phyloP scores from a whole-genome alignment of 2,113 vertebrate genomes.

The human (Homo sapiens) region DNA sequence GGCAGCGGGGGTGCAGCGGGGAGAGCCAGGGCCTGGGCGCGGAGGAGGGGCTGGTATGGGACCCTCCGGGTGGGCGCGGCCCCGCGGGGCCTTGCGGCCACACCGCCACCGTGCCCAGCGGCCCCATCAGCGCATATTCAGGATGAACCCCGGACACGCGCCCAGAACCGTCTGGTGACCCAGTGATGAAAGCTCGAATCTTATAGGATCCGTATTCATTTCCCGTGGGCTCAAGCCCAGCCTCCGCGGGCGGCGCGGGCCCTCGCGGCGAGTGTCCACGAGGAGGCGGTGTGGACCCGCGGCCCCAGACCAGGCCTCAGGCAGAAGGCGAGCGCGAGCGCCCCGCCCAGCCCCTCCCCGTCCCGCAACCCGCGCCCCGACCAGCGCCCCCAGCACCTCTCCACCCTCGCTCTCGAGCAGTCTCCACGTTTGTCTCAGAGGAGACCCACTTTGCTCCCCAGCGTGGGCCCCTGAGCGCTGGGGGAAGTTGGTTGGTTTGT shows the following conservation, averaged over 20 bases:
- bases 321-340: fast-evolving
- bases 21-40: neutral
- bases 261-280: neutral
- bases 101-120: neutral
- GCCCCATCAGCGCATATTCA: neutral
- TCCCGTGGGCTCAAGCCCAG: too few species aligned
- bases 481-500: neutral
- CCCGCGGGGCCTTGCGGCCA: neutral
- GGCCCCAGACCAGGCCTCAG: neutral
- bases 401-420: too few species aligned
- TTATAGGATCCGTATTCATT: neutral
- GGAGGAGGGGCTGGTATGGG: too few species aligned
- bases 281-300: neutral
- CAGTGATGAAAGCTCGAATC: neutral
- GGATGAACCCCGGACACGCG: neutral
- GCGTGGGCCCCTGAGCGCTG: fast-evolving
- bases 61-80: neutral
- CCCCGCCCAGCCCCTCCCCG: neutral
- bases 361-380: fast-evolving
- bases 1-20: neutral
- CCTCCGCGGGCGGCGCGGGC: too few species aligned
- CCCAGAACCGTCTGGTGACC: neutral
- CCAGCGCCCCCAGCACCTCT: neutral
- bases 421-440: neutral
- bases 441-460: neutral